Evolutionary conservation across 1,140 invertebrate genomes (phyloP).

Genomic region (Papilio aristodemus): DNA sequence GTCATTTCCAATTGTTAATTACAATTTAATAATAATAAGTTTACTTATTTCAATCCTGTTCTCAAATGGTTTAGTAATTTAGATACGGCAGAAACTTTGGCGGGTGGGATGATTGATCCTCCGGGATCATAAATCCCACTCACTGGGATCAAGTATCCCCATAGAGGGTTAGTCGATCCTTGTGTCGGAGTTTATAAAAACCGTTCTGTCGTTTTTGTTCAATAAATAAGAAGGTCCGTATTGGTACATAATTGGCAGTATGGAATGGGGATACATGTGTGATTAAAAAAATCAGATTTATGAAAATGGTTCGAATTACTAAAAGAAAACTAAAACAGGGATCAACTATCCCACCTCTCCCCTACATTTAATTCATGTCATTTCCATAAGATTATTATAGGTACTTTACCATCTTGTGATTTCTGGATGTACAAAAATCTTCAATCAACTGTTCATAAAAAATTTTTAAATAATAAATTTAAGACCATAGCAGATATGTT

Average conservation of each 20-base stretch:
- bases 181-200: slow-evolving; percentile 11
- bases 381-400: too few relatives aligned
- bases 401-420: too few relatives aligned
- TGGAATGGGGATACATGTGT: slow-evolving; percentile 8
- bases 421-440: too few relatives aligned
- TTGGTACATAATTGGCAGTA: not conserved
- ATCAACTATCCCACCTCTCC: slow-evolving; percentile 10
- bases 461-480: too few relatives aligned
- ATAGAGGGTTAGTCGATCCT: slow-evolving; percentile 15
- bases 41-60: too few relatives aligned
- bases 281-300: slow-evolving; percentile 15
- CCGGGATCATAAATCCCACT: slow-evolving; percentile 5
- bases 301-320: slow-evolving; percentile 18
- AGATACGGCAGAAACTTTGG: too few relatives aligned
- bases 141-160: slow-evolving; percentile 16
- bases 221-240: slow-evolving; percentile 18
- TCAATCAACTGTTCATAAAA: too few relatives aligned
- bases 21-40: too few relatives aligned
- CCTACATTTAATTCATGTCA: too few relatives aligned
- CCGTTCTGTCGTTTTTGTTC: slow-evolving; percentile 5
- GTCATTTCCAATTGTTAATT: too few relatives aligned
- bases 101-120: slow-evolving; percentile 13
- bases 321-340: slow-evolving; percentile 8
- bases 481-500: too few relatives aligned
- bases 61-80: too few relatives aligned